These are phyloP conservation scores for Platycheirus rosarum DNA, from an alignment of 2,888 invertebrate genomes.

Conservation along the genomic window DNA sequence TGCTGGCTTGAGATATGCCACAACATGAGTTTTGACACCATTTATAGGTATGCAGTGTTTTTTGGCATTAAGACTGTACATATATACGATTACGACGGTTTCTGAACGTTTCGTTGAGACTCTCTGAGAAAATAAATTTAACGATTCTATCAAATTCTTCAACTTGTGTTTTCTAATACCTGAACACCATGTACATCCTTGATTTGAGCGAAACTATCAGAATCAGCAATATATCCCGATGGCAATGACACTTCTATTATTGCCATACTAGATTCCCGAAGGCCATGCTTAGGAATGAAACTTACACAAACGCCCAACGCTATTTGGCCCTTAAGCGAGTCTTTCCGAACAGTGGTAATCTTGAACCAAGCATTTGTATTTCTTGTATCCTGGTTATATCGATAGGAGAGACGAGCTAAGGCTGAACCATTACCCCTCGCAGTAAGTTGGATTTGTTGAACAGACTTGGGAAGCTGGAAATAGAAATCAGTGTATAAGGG, in stretches of 20 bases:
- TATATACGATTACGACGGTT: slow-evolving; percentile 87
- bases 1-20: slow-evolving; percentile 92
- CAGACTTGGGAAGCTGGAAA: slow-evolving; percentile 78
- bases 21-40: slow-evolving; percentile 91
- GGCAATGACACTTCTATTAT: slow-evolving; percentile 95
- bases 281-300: slow-evolving; percentile 81
- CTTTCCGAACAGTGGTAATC: slow-evolving; percentile 91
- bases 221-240: slow-evolving; percentile 94
- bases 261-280: slow-evolving; percentile 91
- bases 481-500: too few species aligned
- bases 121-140: slow-evolving; percentile 80
- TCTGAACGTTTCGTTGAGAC: slow-evolving; percentile 88
- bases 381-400: slow-evolving; percentile 92
- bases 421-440: slow-evolving; percentile 92
- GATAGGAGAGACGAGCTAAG: slow-evolving; percentile 89
- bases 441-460: slow-evolving; percentile 87
- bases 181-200: slow-evolving; percentile 82
- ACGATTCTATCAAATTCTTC: too few species aligned
- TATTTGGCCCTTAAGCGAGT: slow-evolving; percentile 89
- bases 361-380: slow-evolving; percentile 94
- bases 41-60: slow-evolving; percentile 91
- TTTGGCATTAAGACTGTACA: slow-evolving; percentile 87
- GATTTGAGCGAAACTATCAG: slow-evolving; percentile 87
- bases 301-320: slow-evolving; percentile 92
- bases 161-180: too few species aligned